Evolutionary conservation across 2,888 invertebrate species (phyloP), one percentile per base, ranked within the genome.

Genomic region (Alentia gelatinosa): DNA sequence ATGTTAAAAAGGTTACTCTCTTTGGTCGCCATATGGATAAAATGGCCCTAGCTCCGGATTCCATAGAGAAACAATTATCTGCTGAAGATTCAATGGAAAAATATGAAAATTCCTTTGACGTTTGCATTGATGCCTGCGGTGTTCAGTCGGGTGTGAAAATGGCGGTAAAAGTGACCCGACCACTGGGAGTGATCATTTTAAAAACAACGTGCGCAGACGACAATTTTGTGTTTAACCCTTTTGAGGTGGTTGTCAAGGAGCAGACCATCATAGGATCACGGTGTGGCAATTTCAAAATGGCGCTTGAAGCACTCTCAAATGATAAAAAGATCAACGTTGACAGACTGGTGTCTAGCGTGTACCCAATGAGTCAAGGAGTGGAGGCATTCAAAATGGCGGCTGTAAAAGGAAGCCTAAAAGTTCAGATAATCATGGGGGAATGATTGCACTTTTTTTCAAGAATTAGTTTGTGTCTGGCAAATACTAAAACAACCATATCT

Each of bases 251-350:
- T 0, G 91, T 93, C 35, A 93, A 93, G 68, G 93, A 93, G 86
- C 15, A 91, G 19, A 88, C 50, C 0, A 56, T 93, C 5, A 40
- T 92, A 19, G 93, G 93, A 15, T 92, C 92, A 4, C 56, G 92
- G 15, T 92, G 92, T 90, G 92, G 92, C 0, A 92, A 92, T 88
- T 92, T 92, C 56, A 35, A 35, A 40, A 91, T 92, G 91, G 92
- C 92, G 12, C 90, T 92, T 35, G 79, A 89, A 1, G 90, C 91
- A 0, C 37, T 92, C 63, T 26, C 89, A 23, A 33, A 26, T 15
- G 68, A 42, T 23, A 19, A 3, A 1, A 68, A 39, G 26, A 40
- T 92, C 0, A 26, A 74, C 0, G 89, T 90, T 12, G 88, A 75
- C 4, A 84, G 47, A 4, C 56, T 89, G 9, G 23, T 92, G 1